Percentiles rank a stretch among this genome's conserved stretches.
phyloP scores from a whole-genome alignment of 2,888 invertebrate genomes.

The Drosophila mettleri region DNA sequence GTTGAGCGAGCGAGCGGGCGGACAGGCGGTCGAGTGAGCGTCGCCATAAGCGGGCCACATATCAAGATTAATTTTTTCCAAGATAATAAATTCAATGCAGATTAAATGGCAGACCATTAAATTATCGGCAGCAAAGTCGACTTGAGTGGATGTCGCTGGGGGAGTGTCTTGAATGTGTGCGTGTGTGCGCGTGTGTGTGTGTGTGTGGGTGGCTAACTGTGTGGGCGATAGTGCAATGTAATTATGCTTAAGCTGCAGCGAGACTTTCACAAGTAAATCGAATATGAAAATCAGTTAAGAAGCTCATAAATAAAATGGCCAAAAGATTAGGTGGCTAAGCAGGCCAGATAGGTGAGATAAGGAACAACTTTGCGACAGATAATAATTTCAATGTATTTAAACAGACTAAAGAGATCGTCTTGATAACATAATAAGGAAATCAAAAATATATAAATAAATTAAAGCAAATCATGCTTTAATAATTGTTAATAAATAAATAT shows the following conservation, averaged over 20 bases:
- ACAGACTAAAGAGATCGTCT: no score
- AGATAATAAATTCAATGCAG: constrained; percentile 81
- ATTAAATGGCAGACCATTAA: constrained; percentile 80
- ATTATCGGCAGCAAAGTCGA: constrained; percentile 65
- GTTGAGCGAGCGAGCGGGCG: constrained; percentile 21
- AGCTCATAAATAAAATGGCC: constrained; percentile 9
- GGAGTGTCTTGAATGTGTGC: not conserved
- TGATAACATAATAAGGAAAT: no score
- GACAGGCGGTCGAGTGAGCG: constrained; percentile 27
- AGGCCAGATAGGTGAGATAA: not conserved
- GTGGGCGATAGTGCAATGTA: constrained; percentile 25
- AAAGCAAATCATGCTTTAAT: no score
- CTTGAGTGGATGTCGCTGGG: constrained; percentile 8
- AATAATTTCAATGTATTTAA: no score
- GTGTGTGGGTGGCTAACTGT: constrained; percentile 15
- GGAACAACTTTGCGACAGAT: no score
- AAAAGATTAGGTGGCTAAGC: constrained; percentile 3
- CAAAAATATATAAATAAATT: no score
- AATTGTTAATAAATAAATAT: no score
- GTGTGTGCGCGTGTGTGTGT: not conserved
- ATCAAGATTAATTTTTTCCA: constrained; percentile 77
- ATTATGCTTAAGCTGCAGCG: constrained; percentile 30
- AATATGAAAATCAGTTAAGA: constrained; percentile 28
- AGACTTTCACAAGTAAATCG: constrained; percentile 18
- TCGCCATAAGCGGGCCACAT: constrained; percentile 75